Percentiles rank a stretch among this genome's conserved stretches.
Conservation (phyloP, 2,797 vertebrate species). For the Threskiornis aethiopicus region DNA sequence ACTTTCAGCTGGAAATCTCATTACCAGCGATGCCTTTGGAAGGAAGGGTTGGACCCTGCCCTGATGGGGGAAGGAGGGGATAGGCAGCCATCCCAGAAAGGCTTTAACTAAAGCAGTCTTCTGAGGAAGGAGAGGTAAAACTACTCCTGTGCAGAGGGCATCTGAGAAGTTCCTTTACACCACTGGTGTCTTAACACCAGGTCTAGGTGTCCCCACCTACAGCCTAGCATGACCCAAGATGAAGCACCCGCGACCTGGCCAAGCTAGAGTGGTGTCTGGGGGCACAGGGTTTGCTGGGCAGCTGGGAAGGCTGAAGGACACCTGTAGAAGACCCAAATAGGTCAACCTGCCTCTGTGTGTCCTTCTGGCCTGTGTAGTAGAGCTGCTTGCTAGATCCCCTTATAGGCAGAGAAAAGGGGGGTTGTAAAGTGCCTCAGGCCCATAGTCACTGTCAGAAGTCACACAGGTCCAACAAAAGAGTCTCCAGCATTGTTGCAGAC, state of each 20-base stretch:
- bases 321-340: not conserved
- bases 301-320: not conserved
- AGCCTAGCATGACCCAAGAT: not conserved
- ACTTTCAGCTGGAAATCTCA: not conserved
- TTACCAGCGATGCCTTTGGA: not conserved
- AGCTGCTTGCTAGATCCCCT: not conserved
- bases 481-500: not conserved
- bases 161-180: not conserved
- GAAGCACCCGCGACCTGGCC: not conserved
- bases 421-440: not conserved
- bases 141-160: not conserved
- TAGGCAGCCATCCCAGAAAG: not conserved
- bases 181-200: not conserved
- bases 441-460: not conserved
- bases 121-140: not conserved
- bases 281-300: not conserved
- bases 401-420: not conserved
- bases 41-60: not conserved
- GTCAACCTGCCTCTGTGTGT: rapidly evolving
- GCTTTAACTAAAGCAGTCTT: not conserved
- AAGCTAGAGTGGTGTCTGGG: not conserved
- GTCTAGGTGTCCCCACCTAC: not conserved
- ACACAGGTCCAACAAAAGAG: not conserved
- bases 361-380: not conserved
- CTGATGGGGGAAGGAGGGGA: rapidly evolving